Conservation (phyloP, 2,888 invertebrate species). For the Unio delphinus region DNA sequence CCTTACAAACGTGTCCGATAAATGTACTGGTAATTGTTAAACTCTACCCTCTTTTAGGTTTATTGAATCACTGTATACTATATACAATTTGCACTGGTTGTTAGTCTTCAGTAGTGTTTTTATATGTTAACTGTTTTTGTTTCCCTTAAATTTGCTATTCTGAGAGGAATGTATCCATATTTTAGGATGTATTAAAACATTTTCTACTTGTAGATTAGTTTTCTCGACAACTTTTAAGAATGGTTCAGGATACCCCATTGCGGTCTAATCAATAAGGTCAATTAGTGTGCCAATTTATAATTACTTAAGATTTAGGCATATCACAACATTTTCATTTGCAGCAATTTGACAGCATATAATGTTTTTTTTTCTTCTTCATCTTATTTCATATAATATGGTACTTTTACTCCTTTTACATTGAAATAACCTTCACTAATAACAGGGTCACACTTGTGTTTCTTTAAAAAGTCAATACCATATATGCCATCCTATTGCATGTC, state of each 20-base stretch:
- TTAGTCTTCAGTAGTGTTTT: constrained; percentile 9
- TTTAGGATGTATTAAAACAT: constrained; percentile 7
- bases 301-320: constrained; percentile 7
- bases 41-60: neutral
- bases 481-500: no score
- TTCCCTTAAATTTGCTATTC: constrained; percentile 6
- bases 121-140: constrained; percentile 9
- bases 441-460: no score
- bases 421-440: no score
- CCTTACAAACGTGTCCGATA: constrained; percentile 2
- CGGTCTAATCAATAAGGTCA: neutral
- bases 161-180: constrained; percentile 13
- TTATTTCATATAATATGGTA: no score
- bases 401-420: no score
- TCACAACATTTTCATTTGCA: constrained; percentile 3
- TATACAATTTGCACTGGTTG: constrained; percentile 4
- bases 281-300: constrained; percentile 6
- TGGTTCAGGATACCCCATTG: constrained; percentile 4
- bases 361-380: constrained; percentile 2
- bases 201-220: constrained; percentile 9
- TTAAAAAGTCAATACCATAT: no score
- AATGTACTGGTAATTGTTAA: constrained; percentile 1
- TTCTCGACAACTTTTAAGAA: constrained; percentile 4
- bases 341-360: constrained; percentile 6
- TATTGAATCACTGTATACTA: neutral